A percentile compares a stretch with the other conserved stretches of the same genome.
Evolutionary conservation across 2,888 invertebrate species (phyloP).

Genomic region (Creontiades dilutus): DNA sequence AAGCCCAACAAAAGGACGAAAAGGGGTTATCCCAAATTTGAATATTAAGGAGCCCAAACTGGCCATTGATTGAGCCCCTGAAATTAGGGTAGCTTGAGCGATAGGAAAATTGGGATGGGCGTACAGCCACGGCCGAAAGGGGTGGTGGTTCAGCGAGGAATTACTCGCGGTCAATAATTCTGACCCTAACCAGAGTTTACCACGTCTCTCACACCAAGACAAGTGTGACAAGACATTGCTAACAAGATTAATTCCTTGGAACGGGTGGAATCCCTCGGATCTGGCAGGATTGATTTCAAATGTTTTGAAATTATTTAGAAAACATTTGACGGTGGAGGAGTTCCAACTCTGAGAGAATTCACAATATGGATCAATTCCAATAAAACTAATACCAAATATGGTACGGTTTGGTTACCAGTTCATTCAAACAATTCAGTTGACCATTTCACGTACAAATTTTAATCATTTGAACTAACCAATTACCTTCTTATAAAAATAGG

Average conservation of each 20-base stretch:
- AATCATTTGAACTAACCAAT: too few species aligned
- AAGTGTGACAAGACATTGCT: neutral
- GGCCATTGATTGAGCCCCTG: slow-evolving; percentile 52
- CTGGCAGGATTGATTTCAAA: too few species aligned
- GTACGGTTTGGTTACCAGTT: too few species aligned
- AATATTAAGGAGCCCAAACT: slow-evolving; percentile 56
- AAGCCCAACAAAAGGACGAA: slow-evolving; percentile 7
- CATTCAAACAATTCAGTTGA: too few species aligned
- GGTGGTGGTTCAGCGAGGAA: neutral
- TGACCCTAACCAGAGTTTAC: neutral
- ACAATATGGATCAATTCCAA: too few species aligned
- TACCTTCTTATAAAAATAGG: too few species aligned
- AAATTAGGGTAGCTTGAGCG: slow-evolving; percentile 51
- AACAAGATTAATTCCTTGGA: neutral
- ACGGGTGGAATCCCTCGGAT: too few species aligned
- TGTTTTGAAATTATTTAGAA: too few species aligned
- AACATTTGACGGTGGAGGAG: too few species aligned
- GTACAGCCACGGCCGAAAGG: neutral
- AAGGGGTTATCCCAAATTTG: slow-evolving; percentile 62
- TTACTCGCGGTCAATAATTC: slow-evolving; percentile 9
- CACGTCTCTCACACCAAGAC: neutral
- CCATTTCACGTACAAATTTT: too few species aligned
- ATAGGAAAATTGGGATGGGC: slow-evolving; percentile 38
- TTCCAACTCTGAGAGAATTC: too few species aligned
- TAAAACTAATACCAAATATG: too few species aligned